Base-by-base conservation (phyloP, 2,888 invertebrate species). In the Leistus spinibarbis region DNA sequence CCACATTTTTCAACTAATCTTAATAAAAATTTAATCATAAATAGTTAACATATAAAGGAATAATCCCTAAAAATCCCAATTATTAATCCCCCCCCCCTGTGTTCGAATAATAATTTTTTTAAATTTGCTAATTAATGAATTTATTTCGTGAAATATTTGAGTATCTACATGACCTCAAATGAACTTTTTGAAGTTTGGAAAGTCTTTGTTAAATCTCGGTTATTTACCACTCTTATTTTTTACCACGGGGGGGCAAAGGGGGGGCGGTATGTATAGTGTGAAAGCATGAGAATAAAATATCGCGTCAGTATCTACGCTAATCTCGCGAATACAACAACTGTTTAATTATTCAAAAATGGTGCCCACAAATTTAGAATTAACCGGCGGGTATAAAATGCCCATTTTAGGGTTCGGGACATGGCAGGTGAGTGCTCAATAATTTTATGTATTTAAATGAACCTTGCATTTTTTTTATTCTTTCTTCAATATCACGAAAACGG, bases 401-500 rank as follows among this genome's bases (percentile, higher is more conserved):
- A 86, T 89, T 69, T 85, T 94, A 66, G 94, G 94, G 68, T 91
- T 92, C 81, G 94, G 94, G 74, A 94, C 94, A 75, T 94, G 94
- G 94, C 91, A 92, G 88, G 94, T 93, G 86, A 87, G 87, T 86
- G 76, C 73, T 54, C 40, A 4, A 40, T 40, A 40, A n/a, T n/a
- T n/a, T n/a, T n/a, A n/a, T n/a, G n/a, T n/a, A n/a, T n/a, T n/a
- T n/a, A n/a, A n/a, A n/a, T n/a, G n/a, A n/a, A n/a, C n/a, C n/a
- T n/a, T n/a, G n/a, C n/a, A n/a, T n/a, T n/a, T n/a, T n/a, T n/a
- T n/a, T n/a, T n/a, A n/a, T n/a, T n/a, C n/a, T n/a, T n/a, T n/a
- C n/a, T n/a, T n/a, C n/a, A n/a, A n/a, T n/a, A n/a, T n/a, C n/a
- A n/a, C n/a, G n/a, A n/a, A n/a, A n/a, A n/a, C n/a, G n/a, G n/a